These are phyloP conservation scores for Gymnocypris eckloni DNA, from an alignment of 2,797 vertebrate genomes.

Conservation along the genomic window DNA sequence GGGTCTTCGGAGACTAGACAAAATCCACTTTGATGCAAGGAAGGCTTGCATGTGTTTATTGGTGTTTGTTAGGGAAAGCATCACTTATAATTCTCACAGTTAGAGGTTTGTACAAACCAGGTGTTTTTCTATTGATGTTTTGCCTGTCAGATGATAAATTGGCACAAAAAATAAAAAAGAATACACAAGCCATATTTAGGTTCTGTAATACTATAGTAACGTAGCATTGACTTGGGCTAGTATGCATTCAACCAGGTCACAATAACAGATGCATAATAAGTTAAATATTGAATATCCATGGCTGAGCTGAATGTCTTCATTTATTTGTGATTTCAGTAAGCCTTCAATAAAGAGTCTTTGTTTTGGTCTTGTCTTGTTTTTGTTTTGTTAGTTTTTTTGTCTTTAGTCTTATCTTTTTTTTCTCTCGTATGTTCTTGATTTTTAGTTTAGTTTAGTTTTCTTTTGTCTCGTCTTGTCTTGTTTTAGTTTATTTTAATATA, in stretches of 20 bases:
- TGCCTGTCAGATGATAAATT: constrained; percentile 10
- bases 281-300: background rate
- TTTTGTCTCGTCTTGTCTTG: no score
- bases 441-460: no score
- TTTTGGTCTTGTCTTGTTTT: no score
- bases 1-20: background rate
- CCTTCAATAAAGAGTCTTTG: background rate
- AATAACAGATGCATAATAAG: background rate
- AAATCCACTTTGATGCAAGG: constrained; percentile 17
- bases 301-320: background rate
- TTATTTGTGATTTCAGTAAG: background rate
- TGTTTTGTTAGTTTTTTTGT: no score
- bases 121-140: constrained; percentile 13
- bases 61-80: background rate
- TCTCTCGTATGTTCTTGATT: no score
- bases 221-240: background rate
- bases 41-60: constrained; percentile 4
- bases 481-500: no score
- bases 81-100: constrained; percentile 3
- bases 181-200: background rate
- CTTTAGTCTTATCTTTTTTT: no score
- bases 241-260: background rate
- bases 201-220: background rate
- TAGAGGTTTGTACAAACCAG: background rate
- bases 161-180: no score